phyloP scores from a whole-genome alignment of 2,888 invertebrate species.

The Nephrotoma guestfalica region DNA sequence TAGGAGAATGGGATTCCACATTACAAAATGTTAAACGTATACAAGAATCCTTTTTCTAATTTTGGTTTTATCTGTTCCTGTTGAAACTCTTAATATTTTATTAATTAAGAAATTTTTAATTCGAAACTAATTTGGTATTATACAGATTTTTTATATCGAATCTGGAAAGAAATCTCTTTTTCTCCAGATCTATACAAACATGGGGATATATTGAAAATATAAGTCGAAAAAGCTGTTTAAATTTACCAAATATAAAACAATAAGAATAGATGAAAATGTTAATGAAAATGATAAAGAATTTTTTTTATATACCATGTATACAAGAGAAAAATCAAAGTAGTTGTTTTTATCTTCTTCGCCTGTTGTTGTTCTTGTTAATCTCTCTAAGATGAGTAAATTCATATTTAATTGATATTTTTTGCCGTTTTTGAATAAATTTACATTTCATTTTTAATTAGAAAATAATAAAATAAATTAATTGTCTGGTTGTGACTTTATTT shows the following conservation, averaged over 20 bases:
- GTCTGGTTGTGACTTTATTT: neutral
- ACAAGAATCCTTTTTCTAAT: neutral
- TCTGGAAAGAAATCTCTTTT: neutral
- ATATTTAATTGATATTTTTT: constrained; percentile 4
- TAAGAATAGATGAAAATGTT: neutral
- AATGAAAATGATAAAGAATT: neutral
- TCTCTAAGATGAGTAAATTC: neutral
- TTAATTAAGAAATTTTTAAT: constrained; percentile 4
- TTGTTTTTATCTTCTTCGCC: neutral
- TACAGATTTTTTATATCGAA: neutral
- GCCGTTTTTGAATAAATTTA: neutral
- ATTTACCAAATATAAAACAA: neutral
- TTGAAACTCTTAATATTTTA: constrained; percentile 1
- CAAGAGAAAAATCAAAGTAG: neutral
- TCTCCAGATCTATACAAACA: neutral
- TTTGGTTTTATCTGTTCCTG: neutral
- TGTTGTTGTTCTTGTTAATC: neutral
- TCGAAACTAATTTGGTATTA: constrained; percentile 3
- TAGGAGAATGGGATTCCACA: neutral
- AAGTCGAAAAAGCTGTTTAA: neutral
- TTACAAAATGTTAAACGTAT: neutral
- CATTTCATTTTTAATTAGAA: neutral
- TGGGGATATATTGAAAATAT: neutral
- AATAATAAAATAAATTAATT: neutral
- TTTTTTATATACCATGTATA: neutral